Percentiles rank a stretch among this genome's conserved stretches.
Evolutionary conservation across 2,888 invertebrate genomes (phyloP).

Genomic region (Myathropa florea): DNA sequence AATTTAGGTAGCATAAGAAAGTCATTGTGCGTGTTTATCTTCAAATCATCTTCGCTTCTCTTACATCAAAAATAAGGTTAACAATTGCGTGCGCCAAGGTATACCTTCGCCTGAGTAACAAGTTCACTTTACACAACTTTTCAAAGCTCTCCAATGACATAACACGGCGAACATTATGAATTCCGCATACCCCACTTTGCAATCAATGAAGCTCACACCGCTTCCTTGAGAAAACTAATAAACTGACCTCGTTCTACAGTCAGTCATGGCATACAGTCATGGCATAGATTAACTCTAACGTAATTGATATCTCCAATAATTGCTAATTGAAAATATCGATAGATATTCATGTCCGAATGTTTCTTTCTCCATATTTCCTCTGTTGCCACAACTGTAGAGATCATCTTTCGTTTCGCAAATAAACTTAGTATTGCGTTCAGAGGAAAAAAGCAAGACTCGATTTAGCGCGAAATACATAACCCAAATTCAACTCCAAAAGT

Average conservation of each 20-base stretch:
- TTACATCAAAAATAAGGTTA: neutral
- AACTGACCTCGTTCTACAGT: constrained; percentile 41
- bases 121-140: neutral
- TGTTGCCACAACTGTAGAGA: neutral
- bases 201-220: constrained; percentile 21
- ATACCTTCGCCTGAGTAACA: neutral
- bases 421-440: neutral
- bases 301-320: constrained; percentile 32
- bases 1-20: neutral
- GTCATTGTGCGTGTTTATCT: neutral
- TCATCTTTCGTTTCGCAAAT: neutral
- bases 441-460: neutral
- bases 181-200: constrained; percentile 24
- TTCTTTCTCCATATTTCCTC: neutral
- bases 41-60: neutral
- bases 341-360: neutral
- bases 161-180: neutral
- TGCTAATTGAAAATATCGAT: constrained; percentile 23
- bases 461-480: neutral
- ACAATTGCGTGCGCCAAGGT: neutral
- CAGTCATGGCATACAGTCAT: neutral
- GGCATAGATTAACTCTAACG: constrained; percentile 22
- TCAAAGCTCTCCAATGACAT: neutral
- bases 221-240: constrained; percentile 50
- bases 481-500: neutral